phyloP scores from a whole-genome alignment of 2,888 invertebrate genomes.

The Mythimna albipuncta region DNA sequence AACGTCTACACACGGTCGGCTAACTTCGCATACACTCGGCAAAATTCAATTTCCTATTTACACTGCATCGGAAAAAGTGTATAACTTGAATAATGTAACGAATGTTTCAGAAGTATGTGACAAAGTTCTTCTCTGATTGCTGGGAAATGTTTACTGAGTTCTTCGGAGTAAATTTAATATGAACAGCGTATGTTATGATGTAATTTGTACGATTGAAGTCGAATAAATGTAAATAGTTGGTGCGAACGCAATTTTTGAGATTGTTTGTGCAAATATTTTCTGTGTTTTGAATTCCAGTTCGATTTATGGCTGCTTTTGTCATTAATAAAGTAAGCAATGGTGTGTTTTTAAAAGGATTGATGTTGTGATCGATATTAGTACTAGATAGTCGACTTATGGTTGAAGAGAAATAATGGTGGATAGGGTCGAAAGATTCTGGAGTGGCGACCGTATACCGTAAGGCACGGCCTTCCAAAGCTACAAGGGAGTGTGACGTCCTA shows the following conservation, averaged over 20 bases:
- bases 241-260: background rate
- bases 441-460: no score
- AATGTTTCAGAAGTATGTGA: conserved; percentile 66
- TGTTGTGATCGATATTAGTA: no score
- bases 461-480: no score
- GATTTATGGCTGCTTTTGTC: background rate
- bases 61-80: conserved; percentile 70
- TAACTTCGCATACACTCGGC: conserved; percentile 64
- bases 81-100: conserved; percentile 71
- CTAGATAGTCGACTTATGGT: no score
- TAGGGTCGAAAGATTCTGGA: no score
- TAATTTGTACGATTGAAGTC: conserved; percentile 30
- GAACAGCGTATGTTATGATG: conserved; percentile 63
- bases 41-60: conserved; percentile 71
- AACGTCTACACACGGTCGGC: conserved; percentile 59
- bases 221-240: conserved; percentile 11
- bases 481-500: no score
- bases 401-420: no score
- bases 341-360: no score
- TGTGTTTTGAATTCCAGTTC: background rate
- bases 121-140: conserved; percentile 44
- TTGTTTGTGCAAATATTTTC: conserved; percentile 3
- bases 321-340: background rate
- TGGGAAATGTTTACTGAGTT: conserved; percentile 27
- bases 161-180: conserved; percentile 55